These are phyloP conservation scores for Helarctos malayanus DNA, from an alignment of 2,797 vertebrate species.

Conservation along the genomic window DNA sequence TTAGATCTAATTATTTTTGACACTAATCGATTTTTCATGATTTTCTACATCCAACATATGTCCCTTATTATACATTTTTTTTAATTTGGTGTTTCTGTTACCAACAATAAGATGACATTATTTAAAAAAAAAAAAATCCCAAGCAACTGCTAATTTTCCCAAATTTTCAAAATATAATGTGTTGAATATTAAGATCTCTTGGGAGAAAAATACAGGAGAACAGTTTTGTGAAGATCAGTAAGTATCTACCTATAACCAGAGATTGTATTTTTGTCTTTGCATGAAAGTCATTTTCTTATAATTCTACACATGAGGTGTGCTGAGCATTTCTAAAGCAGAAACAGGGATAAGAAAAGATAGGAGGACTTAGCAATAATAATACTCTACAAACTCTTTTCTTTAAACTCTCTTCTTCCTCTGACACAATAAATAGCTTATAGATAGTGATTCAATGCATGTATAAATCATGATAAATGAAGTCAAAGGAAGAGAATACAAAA, in stretches of 20 bases:
- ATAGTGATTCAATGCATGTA: neutral
- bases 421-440: neutral
- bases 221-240: constrained; percentile 56
- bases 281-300: constrained; percentile 65
- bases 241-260: neutral
- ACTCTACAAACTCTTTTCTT: neutral
- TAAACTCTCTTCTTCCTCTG: neutral
- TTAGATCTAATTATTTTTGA: constrained; percentile 79
- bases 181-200: neutral
- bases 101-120: constrained; percentile 56
- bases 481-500: neutral
- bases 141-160: constrained; percentile 13
- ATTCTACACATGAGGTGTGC: neutral
- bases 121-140: constrained; percentile 6
- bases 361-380: constrained; percentile 58
- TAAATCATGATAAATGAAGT: constrained; percentile 12
- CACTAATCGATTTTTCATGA: constrained; percentile 82
- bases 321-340: constrained; percentile 42
- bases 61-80: constrained; percentile 62
- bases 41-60: constrained; percentile 69
- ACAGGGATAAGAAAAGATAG: neutral
- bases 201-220: constrained; percentile 27
- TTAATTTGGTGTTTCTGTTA: constrained; percentile 69
- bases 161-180: constrained; percentile 76
- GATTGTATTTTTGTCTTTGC: neutral